Percentiles rank a stretch among this genome's conserved stretches.
Conservation (phyloP, 2,888 invertebrate genomes). For the Hylaea fasciaria region DNA sequence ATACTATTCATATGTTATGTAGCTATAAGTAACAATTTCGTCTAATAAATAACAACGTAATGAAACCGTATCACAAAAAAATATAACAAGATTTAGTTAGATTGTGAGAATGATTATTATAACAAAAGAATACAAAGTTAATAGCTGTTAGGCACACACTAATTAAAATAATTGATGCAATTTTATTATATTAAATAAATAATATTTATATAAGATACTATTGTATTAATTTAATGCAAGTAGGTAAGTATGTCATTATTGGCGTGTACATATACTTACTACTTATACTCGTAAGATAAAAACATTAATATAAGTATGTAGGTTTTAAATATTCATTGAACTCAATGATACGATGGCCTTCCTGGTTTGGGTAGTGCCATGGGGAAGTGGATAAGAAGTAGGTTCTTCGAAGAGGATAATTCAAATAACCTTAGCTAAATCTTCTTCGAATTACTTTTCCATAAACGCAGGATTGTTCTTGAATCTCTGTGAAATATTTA, state of each 20-base stretch:
- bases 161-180: slow-evolving; percentile 23
- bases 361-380: too few species aligned
- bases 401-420: too few species aligned
- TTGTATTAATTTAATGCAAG: not conserved
- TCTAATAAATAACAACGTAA: not conserved
- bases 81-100: not conserved
- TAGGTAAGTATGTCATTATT: not conserved
- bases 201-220: not conserved
- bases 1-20: not conserved
- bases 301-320: too few species aligned
- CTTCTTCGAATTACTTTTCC: slow-evolving; percentile 18
- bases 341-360: too few species aligned
- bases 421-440: slow-evolving; percentile 9
- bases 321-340: too few species aligned
- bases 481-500: slow-evolving; percentile 1
- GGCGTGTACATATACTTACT: not conserved
- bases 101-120: slow-evolving; percentile 1
- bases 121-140: slow-evolving; percentile 8
- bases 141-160: not conserved
- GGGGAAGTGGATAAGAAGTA: too few species aligned
- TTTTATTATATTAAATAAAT: slow-evolving; percentile 12
- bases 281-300: too few species aligned
- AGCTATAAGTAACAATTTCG: not conserved
- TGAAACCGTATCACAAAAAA: not conserved
- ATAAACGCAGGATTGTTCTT: slow-evolving; percentile 4